Percentiles rank a stretch among this genome's conserved stretches.
Evolutionary conservation across 1,140 invertebrate species (phyloP).

Genomic region (Pseudoatta argentina): DNA sequence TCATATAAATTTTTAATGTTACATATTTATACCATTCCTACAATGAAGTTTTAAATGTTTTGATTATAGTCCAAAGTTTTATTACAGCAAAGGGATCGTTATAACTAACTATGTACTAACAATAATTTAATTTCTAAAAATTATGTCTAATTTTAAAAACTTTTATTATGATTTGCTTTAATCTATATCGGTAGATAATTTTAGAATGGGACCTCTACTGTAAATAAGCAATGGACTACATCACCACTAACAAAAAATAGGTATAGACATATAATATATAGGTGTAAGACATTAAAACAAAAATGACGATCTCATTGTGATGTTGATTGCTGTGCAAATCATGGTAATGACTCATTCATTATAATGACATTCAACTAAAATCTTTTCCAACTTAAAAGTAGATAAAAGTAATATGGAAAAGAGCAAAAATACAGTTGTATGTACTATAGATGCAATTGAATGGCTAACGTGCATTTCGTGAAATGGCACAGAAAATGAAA

Average conservation of each 20-base stretch:
- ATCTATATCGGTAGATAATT: neutral
- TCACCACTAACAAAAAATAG: constrained; percentile 67
- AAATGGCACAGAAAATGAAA: constrained; percentile 19
- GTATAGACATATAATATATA: constrained; percentile 71
- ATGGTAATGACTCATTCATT: constrained; percentile 72
- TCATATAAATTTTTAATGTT: constrained; percentile 49
- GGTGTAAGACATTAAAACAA: constrained; percentile 73
- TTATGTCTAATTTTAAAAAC: constrained; percentile 1
- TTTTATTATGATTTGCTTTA: neutral
- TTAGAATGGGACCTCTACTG: constrained; percentile 71
- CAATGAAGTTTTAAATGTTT: constrained; percentile 77
- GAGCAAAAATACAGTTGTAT: constrained; percentile 6
- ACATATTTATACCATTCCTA: constrained; percentile 78
- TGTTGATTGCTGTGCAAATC: constrained; percentile 79
- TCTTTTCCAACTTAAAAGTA: constrained; percentile 43
- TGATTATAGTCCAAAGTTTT: constrained; percentile 76
- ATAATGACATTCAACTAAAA: constrained; percentile 71
- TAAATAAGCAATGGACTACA: constrained; percentile 76
- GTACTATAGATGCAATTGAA: constrained; percentile 18
- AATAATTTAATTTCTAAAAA: neutral
- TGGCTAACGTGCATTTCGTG: neutral
- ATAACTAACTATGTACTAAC: neutral
- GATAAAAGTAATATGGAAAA: constrained; percentile 30
- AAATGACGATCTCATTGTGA: constrained; percentile 81
- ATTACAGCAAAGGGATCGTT: constrained; percentile 73